phyloP scores from a whole-genome alignment of 2,888 invertebrate genomes.

The Drosophila ezoana region DNA sequence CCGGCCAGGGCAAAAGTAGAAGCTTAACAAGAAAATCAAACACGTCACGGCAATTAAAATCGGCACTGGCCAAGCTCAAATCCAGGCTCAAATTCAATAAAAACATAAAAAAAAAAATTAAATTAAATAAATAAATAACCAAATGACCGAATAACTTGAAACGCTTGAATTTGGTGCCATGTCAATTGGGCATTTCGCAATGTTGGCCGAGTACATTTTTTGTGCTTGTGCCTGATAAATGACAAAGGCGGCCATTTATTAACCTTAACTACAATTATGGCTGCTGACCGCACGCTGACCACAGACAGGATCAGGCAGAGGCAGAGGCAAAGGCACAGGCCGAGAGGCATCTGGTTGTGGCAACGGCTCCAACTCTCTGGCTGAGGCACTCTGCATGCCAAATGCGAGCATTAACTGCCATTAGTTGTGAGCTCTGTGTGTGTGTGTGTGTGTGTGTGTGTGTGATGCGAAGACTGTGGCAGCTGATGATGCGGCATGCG shows the following conservation, averaged over 20 bases:
- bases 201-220: constrained; percentile 43
- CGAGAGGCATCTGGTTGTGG: constrained; percentile 11
- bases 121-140: constrained; percentile 9
- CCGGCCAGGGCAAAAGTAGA: not conserved
- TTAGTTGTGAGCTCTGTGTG: constrained; percentile 45
- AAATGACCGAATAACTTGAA: constrained; percentile 33
- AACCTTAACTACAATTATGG: constrained; percentile 61
- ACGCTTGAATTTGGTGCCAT: constrained; percentile 36
- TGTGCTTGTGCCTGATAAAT: constrained; percentile 42
- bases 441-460: not conserved
- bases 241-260: constrained; percentile 57
- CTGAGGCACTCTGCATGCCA: constrained; percentile 66
- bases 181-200: constrained; percentile 48
- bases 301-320: constrained; percentile 16
- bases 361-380: not conserved
- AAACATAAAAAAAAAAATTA: constrained; percentile 8
- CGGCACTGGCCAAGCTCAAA: constrained; percentile 23
- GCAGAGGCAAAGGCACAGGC: constrained; percentile 6
- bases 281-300: constrained; percentile 50
- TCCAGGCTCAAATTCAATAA: constrained; percentile 16
- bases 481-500: constrained; percentile 57
- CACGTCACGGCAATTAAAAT: constrained; percentile 73
- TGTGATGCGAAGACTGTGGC: constrained; percentile 26
- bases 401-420: constrained; percentile 66
- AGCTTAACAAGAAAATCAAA: constrained; percentile 56